Evolutionary conservation across 2,113 vertebrate genomes (phyloP), one percentile per base, ranked within the genome.

Genomic region (Upupa epops): DNA sequence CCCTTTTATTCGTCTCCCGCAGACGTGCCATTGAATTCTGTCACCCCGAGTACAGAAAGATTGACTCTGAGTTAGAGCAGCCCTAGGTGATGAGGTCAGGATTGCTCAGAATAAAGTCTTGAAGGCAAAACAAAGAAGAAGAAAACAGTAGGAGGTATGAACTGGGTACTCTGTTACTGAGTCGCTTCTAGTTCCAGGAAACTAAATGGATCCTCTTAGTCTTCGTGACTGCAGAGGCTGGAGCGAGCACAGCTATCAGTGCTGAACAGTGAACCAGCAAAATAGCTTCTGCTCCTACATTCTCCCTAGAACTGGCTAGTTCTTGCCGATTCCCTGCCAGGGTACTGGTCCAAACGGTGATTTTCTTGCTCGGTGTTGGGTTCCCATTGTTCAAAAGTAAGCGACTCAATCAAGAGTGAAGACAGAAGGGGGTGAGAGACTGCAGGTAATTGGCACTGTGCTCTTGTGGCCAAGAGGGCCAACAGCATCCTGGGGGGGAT

Each of bases 11-110:
- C 68, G 52, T 82, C 85, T 88, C 28, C 81, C 48, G 34, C 60
- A 91, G 93, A 58, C 42, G 52, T 37, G 63, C 77, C 88, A 93
- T 93, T 96, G 91, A 94, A 91, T 94, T 95, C 71, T 92, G 72
- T 72, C 81, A 73, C 86, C 63, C 49, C 24, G 74, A 94, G 89
- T 91, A 90, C 83, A 86, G 85, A 68, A 11, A 93, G 89, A 92
- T 86, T 3, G 45, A 74, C 70, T 76, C 70, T 70, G 85, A 93
- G 80, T 60, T 85, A 88, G 51, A 87, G 77, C 78, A 89, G 72
- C 89, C 86, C 71, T 94, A 81, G 90, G 92, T 94, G 90, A 79
- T 86, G 91, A 94, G 94, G 94, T 96, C 92, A 95, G 78, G 83
- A 90, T 86, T 86, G 70, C 82, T 93, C 51, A 11, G 88, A 90